phyloP scores from a whole-genome alignment of 2,888 invertebrate genomes.

The Asteroscopus sphinx region DNA sequence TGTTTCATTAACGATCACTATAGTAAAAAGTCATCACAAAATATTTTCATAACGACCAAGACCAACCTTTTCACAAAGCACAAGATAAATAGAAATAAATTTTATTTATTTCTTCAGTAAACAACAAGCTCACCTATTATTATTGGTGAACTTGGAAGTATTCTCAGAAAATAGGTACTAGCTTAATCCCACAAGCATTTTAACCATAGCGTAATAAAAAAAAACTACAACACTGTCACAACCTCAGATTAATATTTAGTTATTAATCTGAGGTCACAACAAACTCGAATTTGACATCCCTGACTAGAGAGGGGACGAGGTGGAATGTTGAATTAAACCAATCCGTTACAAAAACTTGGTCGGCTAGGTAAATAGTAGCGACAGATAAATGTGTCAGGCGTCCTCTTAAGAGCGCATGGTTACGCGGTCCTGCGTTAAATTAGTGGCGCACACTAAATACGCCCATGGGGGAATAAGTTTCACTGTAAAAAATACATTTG shows the following conservation, averaged over 20 bases:
- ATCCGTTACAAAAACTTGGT: slow-evolving; percentile 70
- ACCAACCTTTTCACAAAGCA: too few relatives aligned
- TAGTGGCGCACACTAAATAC: slow-evolving; percentile 31
- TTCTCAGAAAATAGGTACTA: slow-evolving; percentile 2
- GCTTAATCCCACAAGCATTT: slow-evolving; percentile 3
- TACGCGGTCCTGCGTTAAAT: slow-evolving; percentile 45
- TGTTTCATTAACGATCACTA: too few relatives aligned
- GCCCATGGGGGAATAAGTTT: slow-evolving; percentile 4
- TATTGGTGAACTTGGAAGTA: too few relatives aligned
- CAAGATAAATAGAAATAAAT: too few relatives aligned
- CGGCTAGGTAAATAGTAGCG: slow-evolving; percentile 60
- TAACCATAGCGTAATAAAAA: background rate
- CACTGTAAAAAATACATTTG: background rate
- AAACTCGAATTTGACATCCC: slow-evolving; percentile 47
- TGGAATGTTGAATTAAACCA: slow-evolving; percentile 69
- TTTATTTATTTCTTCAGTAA: too few relatives aligned
- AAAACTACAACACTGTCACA: slow-evolving; percentile 27
- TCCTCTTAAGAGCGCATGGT: slow-evolving; percentile 49
- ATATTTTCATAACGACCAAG: too few relatives aligned
- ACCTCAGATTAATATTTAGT: too few relatives aligned
- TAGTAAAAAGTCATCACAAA: too few relatives aligned
- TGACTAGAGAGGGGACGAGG: slow-evolving; percentile 45
- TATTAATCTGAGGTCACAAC: too few relatives aligned
- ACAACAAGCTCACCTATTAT: too few relatives aligned
- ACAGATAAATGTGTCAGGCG: slow-evolving; percentile 59